A percentile compares a stretch with the other conserved stretches of the same genome.
Evolutionary conservation across 2,888 invertebrate genomes (phyloP).

Genomic region (Drosophila diplacantha): DNA sequence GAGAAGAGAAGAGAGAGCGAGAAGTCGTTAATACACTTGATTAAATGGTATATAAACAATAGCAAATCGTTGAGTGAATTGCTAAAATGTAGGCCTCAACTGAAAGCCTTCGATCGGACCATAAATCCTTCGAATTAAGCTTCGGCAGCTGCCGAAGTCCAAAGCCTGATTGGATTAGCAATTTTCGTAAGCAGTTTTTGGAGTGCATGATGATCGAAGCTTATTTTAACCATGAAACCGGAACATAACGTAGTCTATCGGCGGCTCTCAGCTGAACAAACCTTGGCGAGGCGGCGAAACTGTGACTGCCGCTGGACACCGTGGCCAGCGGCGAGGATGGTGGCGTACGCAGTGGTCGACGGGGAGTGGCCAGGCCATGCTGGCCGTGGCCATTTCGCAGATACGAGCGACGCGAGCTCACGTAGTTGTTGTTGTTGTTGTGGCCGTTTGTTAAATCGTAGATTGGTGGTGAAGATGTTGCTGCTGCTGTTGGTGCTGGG

Average conservation of each 20-base stretch:
- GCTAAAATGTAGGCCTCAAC: background rate
- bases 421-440: conserved; percentile 52
- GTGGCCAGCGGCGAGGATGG: conserved; percentile 77
- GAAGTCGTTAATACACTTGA: conserved; percentile 55
- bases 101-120: background rate
- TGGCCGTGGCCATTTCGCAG: conserved; percentile 62
- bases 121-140: background rate
- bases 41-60: conserved; percentile 16
- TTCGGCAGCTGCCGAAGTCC: conserved; percentile 1
- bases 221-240: conserved; percentile 9
- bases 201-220: conserved; percentile 13
- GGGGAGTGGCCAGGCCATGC: conserved; percentile 68
- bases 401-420: conserved; percentile 69
- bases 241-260: conserved; percentile 4
- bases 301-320: conserved; percentile 64
- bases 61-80: conserved; percentile 2
- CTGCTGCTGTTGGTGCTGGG: conserved; percentile 39
- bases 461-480: conserved; percentile 44
- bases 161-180: conserved; percentile 2
- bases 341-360: conserved; percentile 77
- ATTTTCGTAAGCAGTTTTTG: conserved; percentile 9
- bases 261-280: conserved; percentile 69
- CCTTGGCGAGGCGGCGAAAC: conserved; percentile 76
- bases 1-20: conserved; percentile 60
- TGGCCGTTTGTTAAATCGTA: conserved; percentile 53